Conservation (phyloP, 2,113 vertebrate genomes). For the Etia nguti region DNA sequence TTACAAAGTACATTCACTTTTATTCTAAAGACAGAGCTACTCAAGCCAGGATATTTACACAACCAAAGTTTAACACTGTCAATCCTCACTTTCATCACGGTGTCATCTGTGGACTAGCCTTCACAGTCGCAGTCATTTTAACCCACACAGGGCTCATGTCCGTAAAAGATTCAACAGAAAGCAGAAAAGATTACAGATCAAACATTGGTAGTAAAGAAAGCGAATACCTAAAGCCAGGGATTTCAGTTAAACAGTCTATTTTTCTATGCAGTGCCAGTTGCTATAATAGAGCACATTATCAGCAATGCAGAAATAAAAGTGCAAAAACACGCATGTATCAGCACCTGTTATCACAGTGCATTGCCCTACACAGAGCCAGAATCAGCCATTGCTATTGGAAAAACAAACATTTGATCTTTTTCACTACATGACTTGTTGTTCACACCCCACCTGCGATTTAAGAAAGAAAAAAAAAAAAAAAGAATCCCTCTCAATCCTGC, state of each 20-base stretch:
- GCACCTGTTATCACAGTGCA: background rate
- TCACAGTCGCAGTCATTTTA: background rate
- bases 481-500: background rate
- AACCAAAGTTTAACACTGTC: background rate
- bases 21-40: background rate
- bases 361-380: background rate
- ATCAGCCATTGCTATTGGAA: background rate
- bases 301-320: background rate
- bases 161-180: background rate
- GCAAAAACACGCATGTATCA: background rate
- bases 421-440: background rate
- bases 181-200: background rate
- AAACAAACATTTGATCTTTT: background rate
- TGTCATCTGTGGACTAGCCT: background rate
- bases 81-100: background rate
- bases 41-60: background rate
- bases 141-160: background rate
- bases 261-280: background rate
- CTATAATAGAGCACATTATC: background rate
- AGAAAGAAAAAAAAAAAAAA: background rate
- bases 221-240: background rate
- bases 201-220: background rate
- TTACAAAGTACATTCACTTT: background rate
- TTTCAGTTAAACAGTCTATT: background rate
- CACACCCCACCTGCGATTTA: background rate